A percentile compares a stretch with the other conserved stretches of the same genome.
phyloP scores from a whole-genome alignment of 1,140 invertebrate species.

The Calephelis nemesis region DNA sequence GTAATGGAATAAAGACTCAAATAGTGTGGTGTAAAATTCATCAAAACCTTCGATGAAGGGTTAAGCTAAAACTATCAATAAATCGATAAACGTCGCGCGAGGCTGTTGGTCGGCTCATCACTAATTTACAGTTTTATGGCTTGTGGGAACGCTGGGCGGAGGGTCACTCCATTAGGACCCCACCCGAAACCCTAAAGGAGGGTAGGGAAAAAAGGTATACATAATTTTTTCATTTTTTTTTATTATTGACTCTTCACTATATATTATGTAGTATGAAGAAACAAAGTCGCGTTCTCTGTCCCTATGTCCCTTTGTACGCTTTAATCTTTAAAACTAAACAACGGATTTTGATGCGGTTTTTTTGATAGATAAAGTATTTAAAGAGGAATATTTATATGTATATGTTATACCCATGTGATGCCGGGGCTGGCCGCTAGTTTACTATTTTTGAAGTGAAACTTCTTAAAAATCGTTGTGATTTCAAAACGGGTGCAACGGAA shows the following conservation, averaged over 20 bases:
- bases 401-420: no score
- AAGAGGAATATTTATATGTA: no score
- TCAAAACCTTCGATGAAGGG: conserved; percentile 45
- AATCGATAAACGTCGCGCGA: conserved; percentile 69
- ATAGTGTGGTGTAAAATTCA: conserved; percentile 17
- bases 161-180: conserved; percentile 64
- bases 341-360: no score
- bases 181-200: conserved; percentile 58
- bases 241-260: not conserved
- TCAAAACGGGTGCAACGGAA: no score
- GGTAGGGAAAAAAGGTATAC: conserved; percentile 42
- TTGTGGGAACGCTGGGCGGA: conserved; percentile 59
- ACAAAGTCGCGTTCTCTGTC: no score
- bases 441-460: no score
- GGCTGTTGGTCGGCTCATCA: conserved; percentile 59
- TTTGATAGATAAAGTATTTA: no score
- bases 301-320: no score
- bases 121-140: conserved; percentile 78
- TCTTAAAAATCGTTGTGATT: no score
- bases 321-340: no score
- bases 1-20: conserved; percentile 8
- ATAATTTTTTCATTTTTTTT: conserved; percentile 23
- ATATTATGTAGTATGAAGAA: no score
- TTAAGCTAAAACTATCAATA: conserved; percentile 69
- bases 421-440: no score